Evolutionary conservation across 1,140 invertebrate species (phyloP).

Genomic region (Vanessa atalanta): DNA sequence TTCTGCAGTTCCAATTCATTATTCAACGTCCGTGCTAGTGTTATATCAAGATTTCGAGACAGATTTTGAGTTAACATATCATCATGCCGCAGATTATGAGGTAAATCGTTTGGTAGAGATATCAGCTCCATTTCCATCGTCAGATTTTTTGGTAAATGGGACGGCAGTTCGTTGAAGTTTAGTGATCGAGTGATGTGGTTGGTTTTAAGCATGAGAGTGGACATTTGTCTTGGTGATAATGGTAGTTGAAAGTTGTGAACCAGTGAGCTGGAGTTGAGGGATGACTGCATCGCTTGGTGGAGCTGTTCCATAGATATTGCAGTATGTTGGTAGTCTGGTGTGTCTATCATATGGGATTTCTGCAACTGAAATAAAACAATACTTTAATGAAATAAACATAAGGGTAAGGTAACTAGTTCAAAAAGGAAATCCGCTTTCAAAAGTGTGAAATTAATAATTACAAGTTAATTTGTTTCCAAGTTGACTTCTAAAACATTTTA

Average conservation of each 20-base stretch:
- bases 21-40: constrained; percentile 45
- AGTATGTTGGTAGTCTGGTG: constrained; percentile 60
- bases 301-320: constrained; percentile 71
- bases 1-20: constrained; percentile 67
- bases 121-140: constrained; percentile 52
- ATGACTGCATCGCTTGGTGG: constrained; percentile 67
- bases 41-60: constrained; percentile 55
- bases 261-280: constrained; percentile 53
- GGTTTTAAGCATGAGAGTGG: constrained; percentile 69
- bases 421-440: too few relatives aligned
- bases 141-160: constrained; percentile 58
- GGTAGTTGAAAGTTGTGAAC: constrained; percentile 72
- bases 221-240: constrained; percentile 68
- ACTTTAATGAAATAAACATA: not conserved
- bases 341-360: constrained; percentile 62
- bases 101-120: constrained; percentile 49
- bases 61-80: constrained; percentile 54
- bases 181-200: constrained; percentile 58
- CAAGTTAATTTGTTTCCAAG: too few relatives aligned
- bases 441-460: too few relatives aligned
- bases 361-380: constrained; percentile 57
- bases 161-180: constrained; percentile 63
- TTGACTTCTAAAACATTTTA: too few relatives aligned
- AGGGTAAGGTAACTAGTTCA: too few relatives aligned
- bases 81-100: constrained; percentile 52